Conservation (phyloP, 1,140 invertebrate genomes). For the Macrobrachium nipponense region DNA sequence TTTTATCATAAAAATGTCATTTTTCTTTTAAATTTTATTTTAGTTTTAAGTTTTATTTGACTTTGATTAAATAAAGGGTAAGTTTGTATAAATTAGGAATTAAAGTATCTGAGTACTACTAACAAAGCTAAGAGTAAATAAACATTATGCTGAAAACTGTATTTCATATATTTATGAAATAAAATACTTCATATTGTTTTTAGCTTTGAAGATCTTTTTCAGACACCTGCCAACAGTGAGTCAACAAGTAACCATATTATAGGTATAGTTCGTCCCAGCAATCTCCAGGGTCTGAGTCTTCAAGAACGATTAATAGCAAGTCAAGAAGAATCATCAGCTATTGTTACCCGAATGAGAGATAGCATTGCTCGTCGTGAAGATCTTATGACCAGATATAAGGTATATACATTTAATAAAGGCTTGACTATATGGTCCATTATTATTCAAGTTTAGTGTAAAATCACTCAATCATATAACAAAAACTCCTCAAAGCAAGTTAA, state of each 20-base stretch:
- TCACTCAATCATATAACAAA: too few relatives aligned
- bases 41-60: too few relatives aligned
- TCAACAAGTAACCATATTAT: slow-evolving; percentile 16
- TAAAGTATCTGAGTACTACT: too few relatives aligned
- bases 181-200: too few relatives aligned
- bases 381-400: slow-evolving; percentile 61
- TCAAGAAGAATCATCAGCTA: slow-evolving; percentile 34
- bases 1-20: too few relatives aligned
- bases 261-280: slow-evolving; percentile 29
- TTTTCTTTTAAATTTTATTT: too few relatives aligned
- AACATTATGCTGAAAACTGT: too few relatives aligned
- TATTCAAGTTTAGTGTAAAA: background rate
- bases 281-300: slow-evolving; percentile 6
- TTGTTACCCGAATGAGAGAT: slow-evolving; percentile 51
- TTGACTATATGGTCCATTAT: background rate
- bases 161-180: too few relatives aligned
- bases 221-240: slow-evolving; percentile 4
- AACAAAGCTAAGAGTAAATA: too few relatives aligned
- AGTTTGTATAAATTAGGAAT: too few relatives aligned
- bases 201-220: background rate
- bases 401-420: background rate
- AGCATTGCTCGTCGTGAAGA: slow-evolving; percentile 58
- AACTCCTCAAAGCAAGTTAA: too few relatives aligned
- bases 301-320: slow-evolving; percentile 42
- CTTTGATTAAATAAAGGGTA: too few relatives aligned